Evolutionary conservation across 1,140 invertebrate species (phyloP).

Genomic region (Bactericera cockerelli): DNA sequence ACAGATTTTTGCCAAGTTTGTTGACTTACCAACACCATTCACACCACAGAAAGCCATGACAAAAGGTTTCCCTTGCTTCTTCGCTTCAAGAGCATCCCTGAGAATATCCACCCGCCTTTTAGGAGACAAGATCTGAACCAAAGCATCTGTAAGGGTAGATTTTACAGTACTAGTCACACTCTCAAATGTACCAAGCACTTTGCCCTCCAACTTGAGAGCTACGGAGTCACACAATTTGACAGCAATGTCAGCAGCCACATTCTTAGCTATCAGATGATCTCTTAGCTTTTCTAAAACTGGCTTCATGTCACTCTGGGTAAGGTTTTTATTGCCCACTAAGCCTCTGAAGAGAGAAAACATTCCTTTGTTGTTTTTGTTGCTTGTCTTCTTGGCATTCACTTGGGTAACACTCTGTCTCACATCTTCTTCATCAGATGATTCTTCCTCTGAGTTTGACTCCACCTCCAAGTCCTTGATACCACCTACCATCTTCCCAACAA

Average conservation of each 20-base stretch:
- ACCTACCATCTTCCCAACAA: conserved; percentile 68
- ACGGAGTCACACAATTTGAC: conserved; percentile 91
- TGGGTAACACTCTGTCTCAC: conserved; percentile 24
- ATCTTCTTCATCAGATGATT: conserved; percentile 27
- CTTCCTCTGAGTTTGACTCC: conserved; percentile 36
- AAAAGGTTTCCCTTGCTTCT: conserved; percentile 68
- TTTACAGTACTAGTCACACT: conserved; percentile 73
- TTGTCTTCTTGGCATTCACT: conserved; percentile 30
- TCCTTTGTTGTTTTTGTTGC: conserved; percentile 23
- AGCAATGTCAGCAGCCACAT: conserved; percentile 94
- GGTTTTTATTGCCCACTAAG: conserved; percentile 65
- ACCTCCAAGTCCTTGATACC: conserved; percentile 47
- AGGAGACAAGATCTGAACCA: conserved; percentile 87
- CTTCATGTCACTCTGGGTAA: conserved; percentile 54
- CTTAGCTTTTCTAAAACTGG: conserved; percentile 87
- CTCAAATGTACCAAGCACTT: conserved; percentile 85
- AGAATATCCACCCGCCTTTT: conserved; percentile 91
- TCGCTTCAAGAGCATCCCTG: conserved; percentile 83
- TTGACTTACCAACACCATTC: conserved; percentile 99
- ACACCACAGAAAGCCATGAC: conserved; percentile 97
- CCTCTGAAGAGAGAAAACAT: conserved; percentile 35
- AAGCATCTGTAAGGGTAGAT: conserved; percentile 57
- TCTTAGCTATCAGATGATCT: conserved; percentile 93
- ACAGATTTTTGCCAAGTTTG: conserved; percentile 84
- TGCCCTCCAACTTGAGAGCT: conserved; percentile 80